Conservation (phyloP, 2,888 invertebrate genomes). For the Spodoptera exigua region DNA sequence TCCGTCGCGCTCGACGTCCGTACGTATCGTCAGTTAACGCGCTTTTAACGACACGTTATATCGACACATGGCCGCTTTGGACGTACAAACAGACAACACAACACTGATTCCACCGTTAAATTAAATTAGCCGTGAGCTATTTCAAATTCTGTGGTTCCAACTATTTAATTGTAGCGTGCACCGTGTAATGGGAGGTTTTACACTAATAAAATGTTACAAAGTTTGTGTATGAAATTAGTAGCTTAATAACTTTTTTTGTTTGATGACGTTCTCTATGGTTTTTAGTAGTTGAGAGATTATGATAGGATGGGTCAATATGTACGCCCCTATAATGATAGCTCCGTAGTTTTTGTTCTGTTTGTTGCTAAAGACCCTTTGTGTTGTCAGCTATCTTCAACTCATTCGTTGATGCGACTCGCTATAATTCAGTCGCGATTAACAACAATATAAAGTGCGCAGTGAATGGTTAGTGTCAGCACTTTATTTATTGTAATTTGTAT, state of each 20-base stretch:
- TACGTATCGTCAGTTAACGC: conserved; percentile 73
- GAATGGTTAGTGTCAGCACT: conserved; percentile 38
- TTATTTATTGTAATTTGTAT: conserved; percentile 45
- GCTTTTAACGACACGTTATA: conserved; percentile 76
- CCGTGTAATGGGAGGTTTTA: conserved; percentile 44
- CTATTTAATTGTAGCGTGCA: conserved; percentile 44
- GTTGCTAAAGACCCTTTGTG: conserved; percentile 42
- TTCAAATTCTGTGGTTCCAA: conserved; percentile 53
- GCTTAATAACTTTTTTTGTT: conserved; percentile 28
- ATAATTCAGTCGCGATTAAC: conserved; percentile 31
- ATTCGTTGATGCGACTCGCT: conserved; percentile 44
- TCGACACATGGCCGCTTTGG: conserved; percentile 66
- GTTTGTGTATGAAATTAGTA: conserved; percentile 27
- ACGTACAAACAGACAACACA: conserved; percentile 38
- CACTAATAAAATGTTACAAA: conserved; percentile 24
- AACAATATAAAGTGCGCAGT: conserved; percentile 40
- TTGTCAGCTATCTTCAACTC: conserved; percentile 35
- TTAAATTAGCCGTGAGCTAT: conserved; percentile 62
- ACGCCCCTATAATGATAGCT: not conserved
- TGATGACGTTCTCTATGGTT: conserved; percentile 10
- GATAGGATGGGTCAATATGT: conserved; percentile 29
- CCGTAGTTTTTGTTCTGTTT: conserved; percentile 11
- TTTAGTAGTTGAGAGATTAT: conserved; percentile 12
- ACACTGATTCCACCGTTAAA: conserved; percentile 58
- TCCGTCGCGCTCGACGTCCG: conserved; percentile 53